These are phyloP conservation scores for Poecile montanus DNA, from an alignment of 2,797 vertebrate genomes.

Conservation along the genomic window DNA sequence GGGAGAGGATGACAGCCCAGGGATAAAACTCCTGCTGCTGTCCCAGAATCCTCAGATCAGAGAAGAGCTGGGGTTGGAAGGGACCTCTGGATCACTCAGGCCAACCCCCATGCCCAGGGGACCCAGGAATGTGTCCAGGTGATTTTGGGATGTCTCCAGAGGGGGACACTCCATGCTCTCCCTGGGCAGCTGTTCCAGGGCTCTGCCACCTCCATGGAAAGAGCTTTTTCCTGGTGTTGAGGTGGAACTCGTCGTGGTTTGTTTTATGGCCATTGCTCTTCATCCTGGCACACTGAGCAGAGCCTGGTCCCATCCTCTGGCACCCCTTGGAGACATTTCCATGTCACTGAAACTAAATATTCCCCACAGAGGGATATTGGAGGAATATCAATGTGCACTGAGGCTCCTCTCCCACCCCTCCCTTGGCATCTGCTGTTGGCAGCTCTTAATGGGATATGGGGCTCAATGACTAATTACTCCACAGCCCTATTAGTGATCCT, in stretches of 20 bases:
- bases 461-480: conserved; percentile 35
- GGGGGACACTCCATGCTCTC: rapidly evolving
- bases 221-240: background rate
- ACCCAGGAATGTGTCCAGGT: background rate
- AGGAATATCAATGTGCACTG: rapidly evolving
- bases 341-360: background rate
- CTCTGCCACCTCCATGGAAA: background rate
- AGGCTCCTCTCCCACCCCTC: background rate
- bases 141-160: background rate
- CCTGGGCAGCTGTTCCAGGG: background rate
- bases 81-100: background rate
- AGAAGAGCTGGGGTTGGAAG: background rate
- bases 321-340: background rate
- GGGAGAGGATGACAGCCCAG: background rate
- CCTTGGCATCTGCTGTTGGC: background rate
- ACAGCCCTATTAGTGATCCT: background rate
- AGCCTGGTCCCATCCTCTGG: background rate
- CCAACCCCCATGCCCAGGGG: background rate
- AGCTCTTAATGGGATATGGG: conserved; percentile 33
- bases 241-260: background rate
- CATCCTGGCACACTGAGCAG: rapidly evolving
- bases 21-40: background rate
- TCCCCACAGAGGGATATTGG: background rate
- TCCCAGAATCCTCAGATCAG: background rate
- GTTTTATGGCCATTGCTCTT: background rate